Base-by-base conservation (phyloP, 2,797 vertebrate genomes). In the Hippoglossus hippoglossus region DNA sequence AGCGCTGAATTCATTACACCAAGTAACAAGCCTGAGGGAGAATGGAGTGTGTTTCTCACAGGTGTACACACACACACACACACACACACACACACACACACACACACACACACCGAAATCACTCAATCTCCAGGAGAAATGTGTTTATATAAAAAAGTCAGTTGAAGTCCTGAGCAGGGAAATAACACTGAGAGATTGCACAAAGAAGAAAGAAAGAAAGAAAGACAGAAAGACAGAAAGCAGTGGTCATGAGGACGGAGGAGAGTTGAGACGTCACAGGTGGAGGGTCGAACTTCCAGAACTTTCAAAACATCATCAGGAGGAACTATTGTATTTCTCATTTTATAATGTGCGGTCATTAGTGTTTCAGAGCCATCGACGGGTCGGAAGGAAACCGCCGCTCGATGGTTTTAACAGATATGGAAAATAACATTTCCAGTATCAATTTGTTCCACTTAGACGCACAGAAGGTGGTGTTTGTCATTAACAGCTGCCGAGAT, bases 11-110 rank as follows among this genome's bases (percentile, higher is more conserved):
- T 44, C 41, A 44, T 44, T 44, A 44, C 41, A 44, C 41, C 12
- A 41, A 41, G 39, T 41, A 44, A 15, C 41, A 44, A 13, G 41
- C 41, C 41, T 16, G 9, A 34, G 31, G 31, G 31, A 44, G 41
- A 4, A 44, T 44, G 13, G 53, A 26, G 22, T 26, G 24, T 31
- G 26, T 71, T 61, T 49, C 77, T 77, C 59, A 70, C 66, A 71
- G 67, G 62, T 78, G 67, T 59, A 58, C 6, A 19, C 53, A 24
- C 64, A 50, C 50, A 74, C 50, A 47, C 15, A 31, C 65, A 53
- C 54, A 46, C 41, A 46, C 41, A 46, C 41, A 46, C 41, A 46
- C 41, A 46, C 41, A 46, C 13, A 18, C 18, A 46, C 36, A 39
- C 36, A 39, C 11, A 39, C 11, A 39, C 36, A 19, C 54, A 34